Base-by-base conservation (phyloP, 2,888 invertebrate genomes). In the Lamellibrachia columna region DNA sequence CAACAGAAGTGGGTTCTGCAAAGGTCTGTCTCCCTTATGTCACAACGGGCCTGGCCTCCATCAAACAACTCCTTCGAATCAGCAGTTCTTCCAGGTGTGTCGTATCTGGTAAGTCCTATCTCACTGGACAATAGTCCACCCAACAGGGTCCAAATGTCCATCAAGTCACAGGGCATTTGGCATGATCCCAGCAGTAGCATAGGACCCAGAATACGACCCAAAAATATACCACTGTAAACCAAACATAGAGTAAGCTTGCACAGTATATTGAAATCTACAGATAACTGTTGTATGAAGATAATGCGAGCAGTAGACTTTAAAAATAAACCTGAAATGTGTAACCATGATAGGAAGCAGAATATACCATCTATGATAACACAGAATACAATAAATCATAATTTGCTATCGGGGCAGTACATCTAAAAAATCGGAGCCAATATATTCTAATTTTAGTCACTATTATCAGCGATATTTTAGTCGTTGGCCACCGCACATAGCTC, bases 381-480 rank as follows among this genome's bases (percentile, higher is more conserved):
- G 22, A 60, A 15, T 4, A 60, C 11, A 1, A 60, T 60, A 75
- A 11, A 75, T 75, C 75, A 22, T 75, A 75, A 75, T 3, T 22
- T 75, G 6, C 75, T 75, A 75, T 75, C 75, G n/a, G 0, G 6
- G 6, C 75, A 75, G 22, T 75, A n/a, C 6, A 75, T 75, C 75
- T 75, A 22, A 75, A 75, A 75, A 6, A 75, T n/a, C 22, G 15
- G 75, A 75, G 22, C 15, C n/a, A n/a, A 75, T 15, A 22, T 75
- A 22, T 75, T 75, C 75, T 75, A 75, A 75, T 75, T 75, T 75
- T 75, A 75, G 75, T 75, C 75, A 15, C 22, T n/a, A 75, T n/a
- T 75, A 75, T 75, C 75, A 75, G 75, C n/a, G 22, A 75, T n/a
- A 75, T 75, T 75, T 75, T n/a, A 75, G 75, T 75, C n/a, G 75